Base-by-base conservation (phyloP, 2,797 vertebrate species). In the Onychomys arenicola region DNA sequence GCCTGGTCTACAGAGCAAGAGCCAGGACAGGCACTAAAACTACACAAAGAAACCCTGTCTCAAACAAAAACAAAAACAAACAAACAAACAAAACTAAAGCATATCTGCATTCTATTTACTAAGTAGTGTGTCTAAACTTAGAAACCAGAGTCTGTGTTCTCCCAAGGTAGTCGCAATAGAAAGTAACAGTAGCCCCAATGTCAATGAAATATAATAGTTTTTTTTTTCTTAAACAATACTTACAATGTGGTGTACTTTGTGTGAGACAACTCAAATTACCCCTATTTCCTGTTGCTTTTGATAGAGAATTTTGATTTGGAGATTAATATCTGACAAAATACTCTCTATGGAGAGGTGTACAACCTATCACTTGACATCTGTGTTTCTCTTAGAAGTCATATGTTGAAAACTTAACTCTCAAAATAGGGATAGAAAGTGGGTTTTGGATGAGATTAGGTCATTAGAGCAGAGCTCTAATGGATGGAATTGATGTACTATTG, bases 221-320 rank as follows among this genome's bases (percentile, higher is more conserved):
- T 89, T 37, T 96, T 85, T 82, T 85, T 82, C 34, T 92, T 88
- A 86, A 90, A 40, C 90, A 90, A 73, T 84, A 78, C 37, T 55
- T 59, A 67, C 8, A 43, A 78, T 17, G 55, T 37, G 19, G 73
- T 32, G 7, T 43, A 13, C 43, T 86, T 92, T 77, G 73, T 52
- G 8, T 63, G 43, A 40, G 11, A 67, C 7, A 65, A 6, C 73
- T 23, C 6, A 40, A 27, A 23, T 32, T 84, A 75, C 16, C 12
- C 3, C 19, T 77, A 49, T 8, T 40, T 90, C 10, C 6, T 77
- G 27, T 3, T 76, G 43, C 19, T 43, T 82, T 59, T 59, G n/a
- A 27, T 40, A 46, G 40, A 84, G 59, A 49, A 49, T 34, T 85
- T 85, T 85, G 63, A 19, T 12, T 34, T 85, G 46, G 52, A 5